phyloP scores from a whole-genome alignment of 1,140 invertebrate species.

The Drosophila tsacasi region DNA sequence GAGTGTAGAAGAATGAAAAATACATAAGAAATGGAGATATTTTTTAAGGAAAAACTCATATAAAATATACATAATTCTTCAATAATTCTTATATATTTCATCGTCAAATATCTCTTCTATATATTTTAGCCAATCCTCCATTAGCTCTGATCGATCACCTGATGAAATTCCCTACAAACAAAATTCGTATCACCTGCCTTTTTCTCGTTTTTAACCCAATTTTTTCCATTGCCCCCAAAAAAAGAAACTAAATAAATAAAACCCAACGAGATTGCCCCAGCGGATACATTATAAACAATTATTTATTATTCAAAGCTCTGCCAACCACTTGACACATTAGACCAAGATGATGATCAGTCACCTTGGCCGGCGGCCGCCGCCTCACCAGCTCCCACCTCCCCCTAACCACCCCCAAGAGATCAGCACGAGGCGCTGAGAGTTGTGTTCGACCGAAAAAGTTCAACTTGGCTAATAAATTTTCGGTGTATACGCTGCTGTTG shows the following conservation, averaged over 20 bases:
- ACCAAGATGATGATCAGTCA: constrained; percentile 75
- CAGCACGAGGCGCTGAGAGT: constrained; percentile 44
- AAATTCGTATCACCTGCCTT: background rate
- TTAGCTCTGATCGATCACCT: constrained; percentile 39
- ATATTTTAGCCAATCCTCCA: background rate
- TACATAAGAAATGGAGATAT: background rate
- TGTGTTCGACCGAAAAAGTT: constrained; percentile 61
- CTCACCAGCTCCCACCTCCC: background rate
- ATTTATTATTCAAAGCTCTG: constrained; percentile 64
- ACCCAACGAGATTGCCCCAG: constrained; percentile 18
- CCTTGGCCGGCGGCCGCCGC: constrained; percentile 45
- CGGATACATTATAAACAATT: constrained; percentile 60
- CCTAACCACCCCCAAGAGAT: constrained; percentile 3
- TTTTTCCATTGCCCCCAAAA: constrained; percentile 17
- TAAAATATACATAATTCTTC: too few species aligned
- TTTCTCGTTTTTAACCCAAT: constrained; percentile 38
- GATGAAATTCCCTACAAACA: constrained; percentile 20
- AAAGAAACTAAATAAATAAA: constrained; percentile 13
- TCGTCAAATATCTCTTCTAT: constrained; percentile 2
- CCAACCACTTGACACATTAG: constrained; percentile 75
- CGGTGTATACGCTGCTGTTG: constrained; percentile 22
- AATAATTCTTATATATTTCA: background rate
- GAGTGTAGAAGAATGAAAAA: background rate
- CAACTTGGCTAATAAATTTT: constrained; percentile 78
- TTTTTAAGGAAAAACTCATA: background rate